Conservation (phyloP, 2,797 vertebrate genomes). For the Serranus cabrilla region DNA sequence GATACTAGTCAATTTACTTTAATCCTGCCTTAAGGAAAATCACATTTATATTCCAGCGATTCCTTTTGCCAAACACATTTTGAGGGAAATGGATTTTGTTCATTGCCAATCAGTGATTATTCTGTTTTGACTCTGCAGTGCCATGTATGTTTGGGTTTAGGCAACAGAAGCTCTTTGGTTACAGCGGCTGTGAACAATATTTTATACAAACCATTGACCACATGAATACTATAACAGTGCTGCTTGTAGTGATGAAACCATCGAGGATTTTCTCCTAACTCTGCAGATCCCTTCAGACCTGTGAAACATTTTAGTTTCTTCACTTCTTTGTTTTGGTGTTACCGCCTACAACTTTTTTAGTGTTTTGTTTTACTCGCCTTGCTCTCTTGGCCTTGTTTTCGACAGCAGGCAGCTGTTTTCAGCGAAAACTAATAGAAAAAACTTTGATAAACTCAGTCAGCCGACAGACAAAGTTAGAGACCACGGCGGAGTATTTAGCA, state of each 20-base stretch:
- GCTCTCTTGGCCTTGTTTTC: neutral
- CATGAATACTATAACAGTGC: neutral
- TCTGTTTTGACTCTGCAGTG: neutral
- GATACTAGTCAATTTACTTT: neutral
- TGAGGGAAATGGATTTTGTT: neutral
- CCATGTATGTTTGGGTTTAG: neutral
- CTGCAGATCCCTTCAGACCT: neutral
- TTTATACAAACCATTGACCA: neutral
- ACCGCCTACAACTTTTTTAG: neutral
- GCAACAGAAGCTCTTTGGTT: conserved; percentile 2
- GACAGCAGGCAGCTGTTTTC: neutral
- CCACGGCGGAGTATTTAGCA: neutral
- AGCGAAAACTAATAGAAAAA: neutral
- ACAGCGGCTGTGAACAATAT: neutral
- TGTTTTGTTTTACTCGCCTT: neutral
- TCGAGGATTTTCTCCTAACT: neutral
- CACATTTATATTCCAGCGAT: neutral
- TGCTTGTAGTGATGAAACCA: neutral
- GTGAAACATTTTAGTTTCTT: neutral
- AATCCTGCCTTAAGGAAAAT: neutral
- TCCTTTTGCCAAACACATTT: neutral
- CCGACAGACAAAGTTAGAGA: neutral
- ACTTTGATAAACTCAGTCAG: neutral
- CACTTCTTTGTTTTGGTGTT: neutral
- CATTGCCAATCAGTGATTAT: neutral